Conservation (phyloP, 2,888 invertebrate genomes). For the Hyposoter dolosus region DNA sequence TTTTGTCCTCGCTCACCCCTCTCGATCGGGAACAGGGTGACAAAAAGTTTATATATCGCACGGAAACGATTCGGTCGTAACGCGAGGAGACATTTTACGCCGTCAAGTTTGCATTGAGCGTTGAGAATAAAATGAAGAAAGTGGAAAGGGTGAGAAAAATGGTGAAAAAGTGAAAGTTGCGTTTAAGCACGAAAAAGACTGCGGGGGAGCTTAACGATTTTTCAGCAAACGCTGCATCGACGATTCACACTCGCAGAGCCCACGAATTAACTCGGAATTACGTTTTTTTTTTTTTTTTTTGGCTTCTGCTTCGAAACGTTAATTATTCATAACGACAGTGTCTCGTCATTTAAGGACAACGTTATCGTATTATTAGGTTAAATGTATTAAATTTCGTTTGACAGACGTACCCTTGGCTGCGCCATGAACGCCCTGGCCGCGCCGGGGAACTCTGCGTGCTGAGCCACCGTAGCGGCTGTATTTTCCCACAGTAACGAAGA, state of each 20-base stretch:
- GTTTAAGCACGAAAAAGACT: not conserved
- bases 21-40: not conserved
- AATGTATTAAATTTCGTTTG: slow-evolving; percentile 17
- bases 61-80: not conserved
- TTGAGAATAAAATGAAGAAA: slow-evolving; percentile 17
- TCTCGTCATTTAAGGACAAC: not conserved
- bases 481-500: slow-evolving; percentile 83
- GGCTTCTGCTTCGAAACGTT: not conserved
- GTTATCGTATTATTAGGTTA: not conserved
- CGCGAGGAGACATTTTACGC: slow-evolving; percentile 38
- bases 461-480: slow-evolving; percentile 86
- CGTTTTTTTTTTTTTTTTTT: not conserved
- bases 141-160: not conserved
- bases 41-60: slow-evolving; percentile 1
- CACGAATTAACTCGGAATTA: not conserved
- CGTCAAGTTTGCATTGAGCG: slow-evolving; percentile 15
- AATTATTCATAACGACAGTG: not conserved
- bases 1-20: not conserved
- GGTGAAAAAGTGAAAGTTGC: not conserved
- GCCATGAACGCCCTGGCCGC: slow-evolving; percentile 94
- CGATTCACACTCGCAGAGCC: not conserved
- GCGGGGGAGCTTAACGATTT: not conserved
- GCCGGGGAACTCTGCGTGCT: slow-evolving; percentile 87
- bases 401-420: slow-evolving; percentile 94
- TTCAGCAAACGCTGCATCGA: not conserved